Conservation (phyloP, 2,888 invertebrate genomes). For the Eristalis tenax region DNA sequence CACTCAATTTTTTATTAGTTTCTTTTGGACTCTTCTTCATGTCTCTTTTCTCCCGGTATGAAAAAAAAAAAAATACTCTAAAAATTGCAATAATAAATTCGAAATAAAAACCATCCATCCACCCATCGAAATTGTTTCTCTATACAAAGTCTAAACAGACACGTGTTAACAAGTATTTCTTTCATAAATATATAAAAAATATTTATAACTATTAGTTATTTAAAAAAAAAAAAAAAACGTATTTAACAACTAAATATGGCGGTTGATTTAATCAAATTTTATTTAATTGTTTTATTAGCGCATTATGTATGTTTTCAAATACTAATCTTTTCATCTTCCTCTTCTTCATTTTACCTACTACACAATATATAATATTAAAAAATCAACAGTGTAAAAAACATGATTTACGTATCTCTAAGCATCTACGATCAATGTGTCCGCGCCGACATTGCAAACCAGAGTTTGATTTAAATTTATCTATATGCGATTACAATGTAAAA, state of each 20-base stretch:
- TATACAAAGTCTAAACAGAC: background rate
- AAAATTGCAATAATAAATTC: background rate
- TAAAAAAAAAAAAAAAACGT: slow-evolving; percentile 22
- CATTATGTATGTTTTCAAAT: slow-evolving; percentile 22
- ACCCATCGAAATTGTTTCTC: background rate
- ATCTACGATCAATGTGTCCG: slow-evolving; percentile 39
- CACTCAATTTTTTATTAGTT: no score
- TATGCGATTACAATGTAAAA: slow-evolving; percentile 33
- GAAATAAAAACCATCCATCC: background rate
- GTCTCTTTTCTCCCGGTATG: no score
- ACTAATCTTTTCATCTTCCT: background rate
- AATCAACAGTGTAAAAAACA: slow-evolving; percentile 54
- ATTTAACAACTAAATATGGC: slow-evolving; percentile 75
- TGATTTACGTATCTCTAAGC: slow-evolving; percentile 42
- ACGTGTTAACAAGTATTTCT: background rate
- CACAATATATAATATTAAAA: slow-evolving; percentile 41
- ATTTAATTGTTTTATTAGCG: slow-evolving; percentile 16
- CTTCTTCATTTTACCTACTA: slow-evolving; percentile 27
- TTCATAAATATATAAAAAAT: slow-evolving; percentile 46
- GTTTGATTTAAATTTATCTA: slow-evolving; percentile 59
- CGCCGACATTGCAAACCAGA: slow-evolving; percentile 50
- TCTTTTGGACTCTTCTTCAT: no score
- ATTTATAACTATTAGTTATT: slow-evolving; percentile 39
- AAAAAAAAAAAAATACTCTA: background rate
- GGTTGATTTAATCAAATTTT: slow-evolving; percentile 73